A percentile compares a stretch with the other conserved stretches of the same genome.
phyloP scores from a whole-genome alignment of 37 sponge, comb jelly and placozoan genomes.

The Aplysina aerophoba region DNA sequence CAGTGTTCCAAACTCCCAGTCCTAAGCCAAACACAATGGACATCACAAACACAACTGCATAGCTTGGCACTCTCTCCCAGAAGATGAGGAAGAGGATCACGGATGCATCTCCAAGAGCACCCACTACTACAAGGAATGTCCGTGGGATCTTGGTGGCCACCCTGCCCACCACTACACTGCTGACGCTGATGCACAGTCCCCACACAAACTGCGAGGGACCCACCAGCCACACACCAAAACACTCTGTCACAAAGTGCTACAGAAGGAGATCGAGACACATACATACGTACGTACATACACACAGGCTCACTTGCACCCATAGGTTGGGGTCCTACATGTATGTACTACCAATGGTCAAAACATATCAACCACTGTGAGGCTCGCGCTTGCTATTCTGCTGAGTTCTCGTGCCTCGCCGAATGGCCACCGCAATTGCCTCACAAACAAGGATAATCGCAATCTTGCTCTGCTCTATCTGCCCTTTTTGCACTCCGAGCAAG shows the following conservation, averaged over 20 bases:
- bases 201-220: slow-evolving; percentile 46
- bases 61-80: slow-evolving; percentile 57
- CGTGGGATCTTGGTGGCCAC: slow-evolving; percentile 54
- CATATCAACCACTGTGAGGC: too few species aligned
- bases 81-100: slow-evolving; percentile 52
- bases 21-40: slow-evolving; percentile 49
- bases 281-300: neutral
- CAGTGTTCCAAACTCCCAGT: slow-evolving; percentile 62
- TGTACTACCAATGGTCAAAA: too few species aligned
- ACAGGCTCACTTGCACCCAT: neutral
- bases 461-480: too few species aligned
- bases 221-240: slow-evolving; percentile 59
- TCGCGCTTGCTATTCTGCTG: too few species aligned
- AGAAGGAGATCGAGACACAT: neutral
- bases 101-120: neutral
- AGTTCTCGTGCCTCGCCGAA: too few species aligned
- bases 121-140: slow-evolving; percentile 13
- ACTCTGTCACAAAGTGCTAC: slow-evolving; percentile 36
- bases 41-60: slow-evolving; percentile 43
- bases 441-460: too few species aligned
- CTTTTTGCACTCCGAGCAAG: too few species aligned
- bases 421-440: too few species aligned
- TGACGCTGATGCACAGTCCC: slow-evolving; percentile 44
- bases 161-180: slow-evolving; percentile 19
- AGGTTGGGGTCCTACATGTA: too few species aligned